Evolutionary conservation across 2,113 vertebrate species (phyloP).

Genomic region (Castor canadensis): DNA sequence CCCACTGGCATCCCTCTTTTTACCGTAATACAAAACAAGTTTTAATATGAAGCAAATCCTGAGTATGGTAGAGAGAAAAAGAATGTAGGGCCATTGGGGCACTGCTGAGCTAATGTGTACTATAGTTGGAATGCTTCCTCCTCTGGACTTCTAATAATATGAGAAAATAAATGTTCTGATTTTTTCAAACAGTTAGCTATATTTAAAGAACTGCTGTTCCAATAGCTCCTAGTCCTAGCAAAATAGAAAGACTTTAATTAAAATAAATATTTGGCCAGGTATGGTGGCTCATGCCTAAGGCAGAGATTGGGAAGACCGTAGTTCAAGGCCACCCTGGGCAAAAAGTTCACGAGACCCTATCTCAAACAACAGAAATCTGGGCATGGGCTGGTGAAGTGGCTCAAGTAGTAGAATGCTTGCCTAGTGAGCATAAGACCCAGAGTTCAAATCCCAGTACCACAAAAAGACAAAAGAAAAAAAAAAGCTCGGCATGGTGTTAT

Average conservation of each 20-base stretch:
- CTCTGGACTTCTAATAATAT: background rate
- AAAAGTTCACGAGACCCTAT: too few species aligned
- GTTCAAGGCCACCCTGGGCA: too few species aligned
- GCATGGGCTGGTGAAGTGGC: too few species aligned
- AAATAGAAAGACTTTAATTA: conserved; percentile 17
- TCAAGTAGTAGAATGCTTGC: too few species aligned
- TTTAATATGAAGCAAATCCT: background rate
- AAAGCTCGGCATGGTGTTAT: too few species aligned
- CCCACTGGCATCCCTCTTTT: background rate
- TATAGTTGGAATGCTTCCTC: background rate
- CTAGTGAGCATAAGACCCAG: too few species aligned
- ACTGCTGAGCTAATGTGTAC: background rate
- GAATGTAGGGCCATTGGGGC: background rate
- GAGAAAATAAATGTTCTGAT: background rate
- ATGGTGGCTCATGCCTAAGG: too few species aligned
- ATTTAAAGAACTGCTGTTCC: background rate
- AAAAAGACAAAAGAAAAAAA: too few species aligned
- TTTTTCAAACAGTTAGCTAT: background rate
- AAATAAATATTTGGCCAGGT: conserved; percentile 27
- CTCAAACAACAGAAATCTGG: too few species aligned
- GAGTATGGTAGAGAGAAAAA: background rate
- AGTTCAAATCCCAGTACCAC: too few species aligned
- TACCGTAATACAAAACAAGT: background rate
- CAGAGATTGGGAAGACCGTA: too few species aligned
- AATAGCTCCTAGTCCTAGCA: background rate